A percentile compares a stretch with the other conserved stretches of the same genome.
Conservation (phyloP, 2,888 invertebrate genomes). For the Hypomecis punctinalis region DNA sequence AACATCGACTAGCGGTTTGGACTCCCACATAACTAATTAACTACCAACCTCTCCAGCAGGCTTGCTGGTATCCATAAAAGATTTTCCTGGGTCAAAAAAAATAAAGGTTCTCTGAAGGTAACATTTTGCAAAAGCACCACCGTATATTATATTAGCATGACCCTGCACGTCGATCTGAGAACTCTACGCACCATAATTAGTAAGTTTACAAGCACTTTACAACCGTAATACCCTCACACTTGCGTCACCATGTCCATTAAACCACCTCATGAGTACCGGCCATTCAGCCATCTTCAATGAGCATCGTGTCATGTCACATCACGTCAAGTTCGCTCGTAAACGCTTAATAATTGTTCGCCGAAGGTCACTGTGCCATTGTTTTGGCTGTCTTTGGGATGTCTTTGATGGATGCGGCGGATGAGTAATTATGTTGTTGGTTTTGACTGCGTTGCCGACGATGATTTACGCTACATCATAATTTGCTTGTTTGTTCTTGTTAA, state of each 20-base stretch:
- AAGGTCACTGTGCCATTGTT: constrained; percentile 32
- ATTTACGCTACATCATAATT: neutral
- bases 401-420: constrained; percentile 13
- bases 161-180: no score
- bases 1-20: no score
- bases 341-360: constrained; percentile 22
- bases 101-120: no score
- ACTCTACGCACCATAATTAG: no score
- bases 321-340: constrained; percentile 18
- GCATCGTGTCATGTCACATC: constrained; percentile 22
- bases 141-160: no score
- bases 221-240: neutral
- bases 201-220: no score
- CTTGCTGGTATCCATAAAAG: no score
- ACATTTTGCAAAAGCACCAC: no score
- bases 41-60: no score
- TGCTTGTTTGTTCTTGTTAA: neutral
- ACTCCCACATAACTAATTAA: no score
- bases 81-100: no score
- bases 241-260: constrained; percentile 10
- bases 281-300: constrained; percentile 25
- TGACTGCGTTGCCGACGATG: constrained; percentile 1
- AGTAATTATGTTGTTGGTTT: constrained; percentile 23
- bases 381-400: constrained; percentile 2
- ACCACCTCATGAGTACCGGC: constrained; percentile 5